Evolutionary conservation across 1,140 invertebrate genomes (phyloP).

Genomic region (Pristionchus pacificus): DNA sequence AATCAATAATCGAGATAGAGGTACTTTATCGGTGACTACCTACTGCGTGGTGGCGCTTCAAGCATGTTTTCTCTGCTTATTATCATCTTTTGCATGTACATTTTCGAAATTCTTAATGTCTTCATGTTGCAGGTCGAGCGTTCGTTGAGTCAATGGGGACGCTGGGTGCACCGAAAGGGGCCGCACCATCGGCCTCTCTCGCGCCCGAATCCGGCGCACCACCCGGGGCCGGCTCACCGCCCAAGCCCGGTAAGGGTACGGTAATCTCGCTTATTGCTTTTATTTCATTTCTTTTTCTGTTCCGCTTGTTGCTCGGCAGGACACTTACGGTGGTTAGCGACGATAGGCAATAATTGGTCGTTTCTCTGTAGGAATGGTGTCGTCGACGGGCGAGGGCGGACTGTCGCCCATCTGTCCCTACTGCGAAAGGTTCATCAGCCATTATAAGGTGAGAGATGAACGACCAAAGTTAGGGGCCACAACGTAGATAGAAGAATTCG

Average conservation of each 20-base stretch:
- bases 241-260: background rate
- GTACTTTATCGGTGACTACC: background rate
- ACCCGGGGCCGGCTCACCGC: background rate
- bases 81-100: too few relatives aligned
- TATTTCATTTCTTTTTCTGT: too few relatives aligned
- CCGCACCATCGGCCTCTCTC: background rate
- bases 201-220: too few relatives aligned
- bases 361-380: too few relatives aligned
- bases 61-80: too few relatives aligned
- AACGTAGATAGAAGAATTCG: too few relatives aligned
- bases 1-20: too few relatives aligned
- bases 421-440: background rate
- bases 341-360: too few relatives aligned
- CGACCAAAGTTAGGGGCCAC: too few relatives aligned
- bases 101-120: background rate
- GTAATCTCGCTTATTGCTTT: too few relatives aligned
- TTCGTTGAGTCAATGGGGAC: background rate
- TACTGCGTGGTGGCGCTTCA: background rate
- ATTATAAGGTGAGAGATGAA: background rate
- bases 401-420: background rate
- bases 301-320: too few relatives aligned
- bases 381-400: background rate
- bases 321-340: too few relatives aligned
- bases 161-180: background rate
- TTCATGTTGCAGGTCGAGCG: background rate